Base-by-base conservation (phyloP, 2,113 vertebrate genomes). In the Rhinogobius similis region DNA sequence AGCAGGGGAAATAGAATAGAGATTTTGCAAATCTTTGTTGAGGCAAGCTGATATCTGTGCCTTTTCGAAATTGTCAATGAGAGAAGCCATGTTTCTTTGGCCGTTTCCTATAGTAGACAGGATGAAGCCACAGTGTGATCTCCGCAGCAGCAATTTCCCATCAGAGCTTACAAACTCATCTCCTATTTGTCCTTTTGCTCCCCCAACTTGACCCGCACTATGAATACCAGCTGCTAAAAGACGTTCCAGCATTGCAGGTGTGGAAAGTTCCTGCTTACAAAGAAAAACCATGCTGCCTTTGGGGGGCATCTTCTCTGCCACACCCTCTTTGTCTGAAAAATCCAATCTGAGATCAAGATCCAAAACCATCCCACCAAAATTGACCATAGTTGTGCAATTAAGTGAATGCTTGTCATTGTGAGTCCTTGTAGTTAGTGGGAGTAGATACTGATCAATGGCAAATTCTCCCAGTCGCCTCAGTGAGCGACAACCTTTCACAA, bases 151-250 rank as follows among this genome's bases (percentile, higher is more conserved):
- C 76, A 94, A 65, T 73, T 89, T 92, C 46, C 93, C 93, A 39
- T 94, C 91, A 0, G 90, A 90, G 76, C 92, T 93, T 4, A 93
- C 89, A 79, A 93, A 93, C 84, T 93, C 92, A 12, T 94, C 92
- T 1, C 93, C 92, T 0, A 92, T 78, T 68, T 92, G 90, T 53
- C 92, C 93, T 29, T 86, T 87, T 0, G 85, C 88, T 53, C 92
- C 93, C 11, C 86, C 93, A 11, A 93, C 91, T 76, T 86, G 87
- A 23, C 93, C 93, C 5, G 92, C 92, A 24, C 90, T 89, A 16
- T 90, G 91, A 52, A 93, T 81, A 8, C 93, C 92, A 2, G 84
- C 87, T 4, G 62, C 80, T 18, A 93, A 72, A 21, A 94, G 91
- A 27, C 88, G 90, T 53, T 93, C 91, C 0, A 94, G 73, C 90